These are phyloP conservation scores for Esox masquinongy DNA, from an alignment of 2,797 vertebrate species.

Conservation along the genomic window DNA sequence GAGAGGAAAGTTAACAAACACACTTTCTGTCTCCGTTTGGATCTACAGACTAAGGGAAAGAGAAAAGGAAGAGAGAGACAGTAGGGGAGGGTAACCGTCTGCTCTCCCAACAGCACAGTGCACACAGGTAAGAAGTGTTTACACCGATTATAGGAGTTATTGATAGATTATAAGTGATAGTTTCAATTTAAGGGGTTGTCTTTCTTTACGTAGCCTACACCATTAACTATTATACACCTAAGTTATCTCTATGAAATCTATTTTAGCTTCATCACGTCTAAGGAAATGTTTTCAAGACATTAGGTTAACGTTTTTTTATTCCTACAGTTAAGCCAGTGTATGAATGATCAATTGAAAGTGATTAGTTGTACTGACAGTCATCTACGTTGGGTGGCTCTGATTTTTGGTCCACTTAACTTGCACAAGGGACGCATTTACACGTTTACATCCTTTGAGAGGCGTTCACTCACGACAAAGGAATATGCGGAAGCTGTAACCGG, in stretches of 20 bases:
- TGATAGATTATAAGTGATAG: not conserved
- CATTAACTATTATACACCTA: not conserved
- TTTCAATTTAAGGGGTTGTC: not conserved
- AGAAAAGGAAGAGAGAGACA: slow-evolving; percentile 33
- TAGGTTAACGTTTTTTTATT: not conserved
- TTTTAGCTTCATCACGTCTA: not conserved
- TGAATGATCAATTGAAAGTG: not conserved
- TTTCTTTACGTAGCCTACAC: not conserved
- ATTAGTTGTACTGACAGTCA: not conserved
- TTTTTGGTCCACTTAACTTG: not conserved
- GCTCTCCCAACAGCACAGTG: slow-evolving; percentile 6
- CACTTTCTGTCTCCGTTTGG: slow-evolving; percentile 49
- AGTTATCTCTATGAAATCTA: not conserved
- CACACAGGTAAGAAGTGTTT: slow-evolving; percentile 41
- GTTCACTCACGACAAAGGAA: not conserved
- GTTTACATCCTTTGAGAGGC: not conserved
- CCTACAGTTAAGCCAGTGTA: not conserved
- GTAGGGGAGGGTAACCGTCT: slow-evolving; percentile 9
- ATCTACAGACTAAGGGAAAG: slow-evolving; percentile 45
- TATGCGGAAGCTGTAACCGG: slow-evolving; percentile 40
- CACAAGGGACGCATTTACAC: not conserved
- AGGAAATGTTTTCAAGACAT: not conserved
- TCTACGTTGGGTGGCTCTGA: not conserved
- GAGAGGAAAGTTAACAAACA: slow-evolving; percentile 56
- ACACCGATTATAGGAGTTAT: not conserved